Conservation (phyloP, 2,888 invertebrate species). For the Thumatha senex region DNA sequence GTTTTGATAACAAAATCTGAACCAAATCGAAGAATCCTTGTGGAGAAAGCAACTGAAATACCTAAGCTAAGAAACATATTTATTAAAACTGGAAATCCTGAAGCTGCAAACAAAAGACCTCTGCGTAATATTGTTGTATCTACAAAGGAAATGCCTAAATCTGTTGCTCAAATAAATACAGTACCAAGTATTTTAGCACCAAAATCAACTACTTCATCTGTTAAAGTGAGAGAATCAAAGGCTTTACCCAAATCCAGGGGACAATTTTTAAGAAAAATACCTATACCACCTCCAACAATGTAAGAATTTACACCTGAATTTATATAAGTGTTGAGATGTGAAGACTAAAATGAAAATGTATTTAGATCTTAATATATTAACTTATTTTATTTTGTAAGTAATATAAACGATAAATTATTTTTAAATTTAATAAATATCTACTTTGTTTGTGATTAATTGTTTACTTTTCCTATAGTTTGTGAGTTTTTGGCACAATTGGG, state of each 20-base stretch:
- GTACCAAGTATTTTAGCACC: neutral
- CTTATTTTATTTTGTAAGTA: conserved; percentile 4
- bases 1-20: conserved; percentile 8
- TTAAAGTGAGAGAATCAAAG: conserved; percentile 31
- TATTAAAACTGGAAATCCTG: neutral
- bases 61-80: conserved; percentile 6
- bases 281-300: conserved; percentile 53
- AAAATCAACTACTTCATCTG: conserved; percentile 5
- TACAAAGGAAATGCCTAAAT: neutral
- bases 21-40: conserved; percentile 5
- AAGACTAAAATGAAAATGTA: neutral
- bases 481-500: too few species aligned
- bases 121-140: conserved; percentile 1
- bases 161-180: neutral
- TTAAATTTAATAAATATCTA: neutral
- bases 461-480: too few species aligned
- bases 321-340: too few species aligned
- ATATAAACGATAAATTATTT: neutral
- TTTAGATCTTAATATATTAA: neutral
- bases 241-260: conserved; percentile 43
- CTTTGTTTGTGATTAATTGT: neutral
- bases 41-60: conserved; percentile 8
- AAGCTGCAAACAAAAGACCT: neutral
- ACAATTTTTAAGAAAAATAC: conserved; percentile 59
- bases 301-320: conserved; percentile 12